A percentile compares a stretch with the other conserved stretches of the same genome.
Conservation (phyloP, 2,797 vertebrate genomes). For the Xiphophorus birchmanni region DNA sequence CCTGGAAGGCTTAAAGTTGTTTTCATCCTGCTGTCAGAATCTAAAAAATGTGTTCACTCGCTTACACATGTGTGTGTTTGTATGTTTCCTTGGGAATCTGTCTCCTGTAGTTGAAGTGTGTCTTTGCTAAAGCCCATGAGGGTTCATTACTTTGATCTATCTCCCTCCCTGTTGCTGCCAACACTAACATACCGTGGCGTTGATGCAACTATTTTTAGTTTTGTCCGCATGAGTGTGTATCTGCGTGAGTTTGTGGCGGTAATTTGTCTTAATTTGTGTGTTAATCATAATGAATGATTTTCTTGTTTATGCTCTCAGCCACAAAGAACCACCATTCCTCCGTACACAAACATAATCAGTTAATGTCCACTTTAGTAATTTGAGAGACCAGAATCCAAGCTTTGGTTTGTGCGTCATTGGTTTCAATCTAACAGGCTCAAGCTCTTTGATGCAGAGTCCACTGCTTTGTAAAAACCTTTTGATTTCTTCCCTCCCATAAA, state of each 20-base stretch:
- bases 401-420: constrained; percentile 6
- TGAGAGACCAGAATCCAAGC: constrained; percentile 8
- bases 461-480: neutral
- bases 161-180: constrained; percentile 64
- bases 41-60: constrained; percentile 15
- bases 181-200: constrained; percentile 59
- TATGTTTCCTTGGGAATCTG: constrained; percentile 36
- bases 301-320: constrained; percentile 20
- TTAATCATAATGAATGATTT: constrained; percentile 35
- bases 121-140: constrained; percentile 76
- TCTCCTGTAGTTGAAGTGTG: constrained; percentile 57
- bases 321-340: constrained; percentile 21
- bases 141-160: constrained; percentile 75
- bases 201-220: constrained; percentile 69
- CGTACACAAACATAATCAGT: neutral
- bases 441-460: neutral
- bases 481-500: neutral
- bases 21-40: constrained; percentile 22
- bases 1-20: constrained; percentile 3
- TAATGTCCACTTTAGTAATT: constrained; percentile 13
- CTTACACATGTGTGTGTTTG: constrained; percentile 19
- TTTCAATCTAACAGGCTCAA: neutral
- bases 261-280: constrained; percentile 45
- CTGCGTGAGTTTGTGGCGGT: constrained; percentile 13
- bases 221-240: constrained; percentile 12